Evolutionary conservation across 2,888 invertebrate species (phyloP), one percentile per base, ranked within the genome.

Genomic region (Drosophila multiciliata): DNA sequence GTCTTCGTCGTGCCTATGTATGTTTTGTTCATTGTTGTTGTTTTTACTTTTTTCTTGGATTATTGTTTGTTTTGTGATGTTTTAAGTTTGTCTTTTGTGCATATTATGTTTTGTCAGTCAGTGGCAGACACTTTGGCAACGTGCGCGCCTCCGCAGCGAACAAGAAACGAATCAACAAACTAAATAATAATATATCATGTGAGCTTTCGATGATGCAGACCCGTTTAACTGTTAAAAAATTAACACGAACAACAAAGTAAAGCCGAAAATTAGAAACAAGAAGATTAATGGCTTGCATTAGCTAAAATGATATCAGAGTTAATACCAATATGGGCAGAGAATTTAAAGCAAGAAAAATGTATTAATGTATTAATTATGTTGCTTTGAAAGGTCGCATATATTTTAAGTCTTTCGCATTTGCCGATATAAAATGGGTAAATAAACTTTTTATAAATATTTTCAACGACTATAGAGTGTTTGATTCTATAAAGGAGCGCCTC

Each of bases 121-220:
- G 79, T 85, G 73, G 69, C 78, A 84, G 85, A 77, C 83, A 77
- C 74, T 62, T 52, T 79, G 81, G 85, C 83, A 81, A 66, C 83
- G 63, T 59, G 68, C 66, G 66, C 73, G 59, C 38, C 64, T 65
- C 33, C 49, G 26, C 29, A 20, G 55, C 40, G 40, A 57, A 55
- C n/a, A 58, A n/a, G 23, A 40, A 58, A 20, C 52, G 32, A 32
- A 57, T 36, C 23, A 23, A 36, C 2, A 66, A 61, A 59, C 69
- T 35, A 26, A 35, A 55, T 26, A 74, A 33, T 54, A 40, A 82
- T 73, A 77, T 77, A 76, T 77, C 65, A 78, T 72, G 45, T 52
- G 20, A 59, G 38, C n/a, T 53, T 62, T 58, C 65, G 64, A 42
- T 70, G 80, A 69, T 59, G 72, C 73, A 84, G 80, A 77, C 73